Conservation (phyloP, 2,113 vertebrate genomes). For the Amphilophus citrinellus region DNA sequence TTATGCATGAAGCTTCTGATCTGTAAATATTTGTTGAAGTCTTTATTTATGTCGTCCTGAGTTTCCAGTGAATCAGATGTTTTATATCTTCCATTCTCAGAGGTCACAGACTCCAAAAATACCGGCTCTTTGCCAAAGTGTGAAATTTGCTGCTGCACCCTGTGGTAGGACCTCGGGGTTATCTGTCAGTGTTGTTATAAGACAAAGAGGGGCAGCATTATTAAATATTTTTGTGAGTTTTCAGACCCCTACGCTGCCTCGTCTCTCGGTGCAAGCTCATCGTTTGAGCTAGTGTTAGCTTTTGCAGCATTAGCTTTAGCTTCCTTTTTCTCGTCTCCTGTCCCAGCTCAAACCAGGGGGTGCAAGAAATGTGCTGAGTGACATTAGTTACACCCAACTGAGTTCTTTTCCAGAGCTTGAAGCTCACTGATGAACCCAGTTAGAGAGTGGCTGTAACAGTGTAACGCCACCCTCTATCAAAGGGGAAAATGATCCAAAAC, state of each 20-base stretch:
- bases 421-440: background rate
- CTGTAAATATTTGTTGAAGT: background rate
- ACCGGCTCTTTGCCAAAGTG: background rate
- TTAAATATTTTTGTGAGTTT: background rate
- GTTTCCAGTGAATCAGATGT: background rate
- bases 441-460: background rate
- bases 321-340: background rate
- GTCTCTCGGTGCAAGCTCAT: no score
- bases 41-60: background rate
- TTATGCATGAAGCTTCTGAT: background rate
- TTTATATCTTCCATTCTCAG: background rate
- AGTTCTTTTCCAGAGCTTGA: background rate
- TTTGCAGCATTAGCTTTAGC: background rate
- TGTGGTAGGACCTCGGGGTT: background rate
- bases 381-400: background rate
- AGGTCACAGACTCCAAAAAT: background rate
- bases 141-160: background rate
- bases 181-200: background rate
- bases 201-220: fast-evolving
- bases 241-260: background rate
- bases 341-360: background rate
- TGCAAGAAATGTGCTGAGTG: background rate
- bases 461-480: background rate
- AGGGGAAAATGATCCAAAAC: background rate
- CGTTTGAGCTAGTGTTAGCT: no score